Evolutionary conservation across 37 sponge, comb jelly and placozoan species (phyloP), one percentile per base, ranked within the genome.

Genomic region (Axinella damicornis): DNA sequence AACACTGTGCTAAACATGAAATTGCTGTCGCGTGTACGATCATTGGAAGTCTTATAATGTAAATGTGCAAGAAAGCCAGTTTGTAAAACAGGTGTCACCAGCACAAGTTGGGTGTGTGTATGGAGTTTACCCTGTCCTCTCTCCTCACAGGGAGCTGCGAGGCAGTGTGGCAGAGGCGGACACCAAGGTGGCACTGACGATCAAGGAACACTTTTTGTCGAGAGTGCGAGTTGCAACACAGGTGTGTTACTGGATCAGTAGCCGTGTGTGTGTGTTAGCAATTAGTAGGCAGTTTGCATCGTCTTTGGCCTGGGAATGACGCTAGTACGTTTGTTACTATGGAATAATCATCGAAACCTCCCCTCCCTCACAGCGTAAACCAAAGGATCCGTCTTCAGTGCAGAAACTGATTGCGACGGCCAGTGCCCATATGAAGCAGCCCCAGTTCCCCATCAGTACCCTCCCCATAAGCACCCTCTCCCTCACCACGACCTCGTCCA

Each of bases 171-270:
- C 21, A 20, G 79, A 78, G n/a, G 52, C 66, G 0, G 90, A 89
- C 53, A 38, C 58, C 6, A 53, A 70, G 38, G 58, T 89, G n/a
- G 84, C 84, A 0, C 84, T 83, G 58, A 63, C 55, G 63, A 89
- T 89, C 39, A 89, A 83, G 69, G 84, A 89, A 19, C 69, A 73
- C 5, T 89, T 64, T 34, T 14, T 89, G 2, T 46, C 37, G 16
- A 34, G 90, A 71, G 90, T 89, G 28, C 58, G 72, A 37, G 22
- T 65, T 15, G 83, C 85, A 12, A 83, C 84, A 70, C 82, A 89
- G 90, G 90, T 89, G 65, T 11, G 73, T 28, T 61, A 46, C n/a
- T n/a, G n/a, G n/a, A n/a, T n/a, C n/a, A n/a, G n/a, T n/a, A n/a
- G n/a, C n/a, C n/a, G n/a, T 18, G 18, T 56, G 57, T 56, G 57